Base-by-base conservation (phyloP, 2,113 vertebrate genomes). In the Nerophis lumbriciformis region DNA sequence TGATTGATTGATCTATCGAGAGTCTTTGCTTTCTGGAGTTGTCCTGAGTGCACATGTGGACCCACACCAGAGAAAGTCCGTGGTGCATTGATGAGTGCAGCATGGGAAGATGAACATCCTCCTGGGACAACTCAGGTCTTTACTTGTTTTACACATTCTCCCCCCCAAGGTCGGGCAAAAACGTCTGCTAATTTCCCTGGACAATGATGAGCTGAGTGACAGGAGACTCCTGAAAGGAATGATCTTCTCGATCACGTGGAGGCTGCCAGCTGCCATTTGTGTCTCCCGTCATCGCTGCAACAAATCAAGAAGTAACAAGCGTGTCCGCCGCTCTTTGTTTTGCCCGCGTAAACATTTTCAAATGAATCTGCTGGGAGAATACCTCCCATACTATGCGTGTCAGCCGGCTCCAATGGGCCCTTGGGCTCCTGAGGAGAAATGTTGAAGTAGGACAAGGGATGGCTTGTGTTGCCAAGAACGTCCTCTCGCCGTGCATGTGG, bases 361-460 rank as follows among this genome's bases (percentile, higher is more conserved):
- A 94, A 95, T 94, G 92, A 94, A 93, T 94, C 92, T 85, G 89
- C 91, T 88, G 87, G 86, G 90, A 91, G 91, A 94, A 94, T 93
- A 92, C 89, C 89, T 93, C 92, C 93, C 91, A 90, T 90, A 94
- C 94, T 91, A 93, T 92, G 77, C 90, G 83, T 92, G 92, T 93
- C 85, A 91, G 87, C 88, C 89, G 90, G 91, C 92, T 92, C 91
- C 90, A 88, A 88, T 86, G 88, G 49, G 14, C 14, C 87, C 87
- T 88, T 88, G 90, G 88, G 88, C 38, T 55, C 64, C 44, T 6
- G 53, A 71, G 90, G 79, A 90, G 90, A 37, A n/a, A 58, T 62
- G 57, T 63, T 28, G 53, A 71, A 60, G 58, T 48, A 57, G 44
- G 66, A 69, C 36, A 19, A 66, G 85, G 90, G 91, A 92, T 92